Base-by-base conservation (phyloP, 2,113 vertebrate species). In the Tenebrosternarchus preto region DNA sequence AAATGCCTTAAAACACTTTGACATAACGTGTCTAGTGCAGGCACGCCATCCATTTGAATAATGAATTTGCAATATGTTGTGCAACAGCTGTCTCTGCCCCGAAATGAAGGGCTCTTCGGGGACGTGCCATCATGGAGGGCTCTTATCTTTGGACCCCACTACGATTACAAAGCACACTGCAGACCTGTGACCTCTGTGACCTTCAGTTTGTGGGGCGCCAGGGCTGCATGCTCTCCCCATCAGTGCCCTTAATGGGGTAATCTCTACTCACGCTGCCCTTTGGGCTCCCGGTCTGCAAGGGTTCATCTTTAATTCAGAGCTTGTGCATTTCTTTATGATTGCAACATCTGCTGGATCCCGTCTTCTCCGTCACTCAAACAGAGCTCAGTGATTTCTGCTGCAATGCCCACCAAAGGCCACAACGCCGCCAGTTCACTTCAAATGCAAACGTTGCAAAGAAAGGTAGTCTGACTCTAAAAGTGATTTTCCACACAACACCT, bases 1-100 rank as follows among this genome's bases (percentile, higher is more conserved):
- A 91, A 93, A 91, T 91, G 90, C 91, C 86, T 92, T 92, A 90
- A 92, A 93, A 91, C 88, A 88, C 86, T 93, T 91, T 93, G 91
- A 92, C 90, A 92, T 91, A 86, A 91, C 89, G 85, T 83, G 86
- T 78, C 61, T 86, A 73, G 86, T 89, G 86, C 86, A 77, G 90
- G 91, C 89, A 88, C 84, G 80, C 76, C 73, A 73, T 67, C 0
- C 86, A 66, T 79, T 83, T 94, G 89, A 93, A 94, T 94, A 92
- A 94, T 94, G 87, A 82, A 94, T 90, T 79, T 73, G 82, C 92
- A 92, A 89, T 91, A 93, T 93, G 92, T 87, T 88, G 71, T 25
- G 9, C 53, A 92, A 91, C 92, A 93, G 88, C 90, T 93, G 93
- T 91, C 89, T 87, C 83, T 84, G 72, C 85, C 78, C 64, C 78